phyloP scores from a whole-genome alignment of 1,140 invertebrate genomes.

The Calosoma granatense region DNA sequence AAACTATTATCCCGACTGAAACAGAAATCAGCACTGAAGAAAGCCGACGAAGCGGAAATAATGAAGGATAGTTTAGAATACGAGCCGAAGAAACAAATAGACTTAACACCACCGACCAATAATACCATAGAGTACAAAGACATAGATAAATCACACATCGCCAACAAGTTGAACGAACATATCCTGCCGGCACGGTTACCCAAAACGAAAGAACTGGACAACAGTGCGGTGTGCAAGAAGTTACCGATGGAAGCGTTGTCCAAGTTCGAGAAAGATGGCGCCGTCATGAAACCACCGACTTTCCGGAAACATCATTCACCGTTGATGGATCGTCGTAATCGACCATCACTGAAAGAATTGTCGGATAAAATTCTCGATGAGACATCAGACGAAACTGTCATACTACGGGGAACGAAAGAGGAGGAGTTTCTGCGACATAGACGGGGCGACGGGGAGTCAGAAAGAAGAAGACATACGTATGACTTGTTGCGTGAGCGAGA shows the following conservation, averaged over 20 bases:
- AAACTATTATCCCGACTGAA: slow-evolving; percentile 28
- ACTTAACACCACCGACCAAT: not conserved
- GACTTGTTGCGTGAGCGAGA: slow-evolving; percentile 25
- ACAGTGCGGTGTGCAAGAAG: not conserved
- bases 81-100: not conserved
- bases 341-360: not conserved
- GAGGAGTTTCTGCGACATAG: slow-evolving; percentile 22
- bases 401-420: slow-evolving; percentile 18
- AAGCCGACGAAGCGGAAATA: not conserved
- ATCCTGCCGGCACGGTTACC: not conserved
- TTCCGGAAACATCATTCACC: not conserved
- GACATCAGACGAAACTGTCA: slow-evolving; percentile 12
- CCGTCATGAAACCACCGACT: not conserved
- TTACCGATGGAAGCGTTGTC: not conserved
- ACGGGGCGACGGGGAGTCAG: slow-evolving; percentile 19
- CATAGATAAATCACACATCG: not conserved
- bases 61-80: not conserved
- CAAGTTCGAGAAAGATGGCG: not conserved
- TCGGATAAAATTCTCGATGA: slow-evolving; percentile 8
- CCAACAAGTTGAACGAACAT: not conserved
- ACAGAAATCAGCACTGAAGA: slow-evolving; percentile 1
- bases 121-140: not conserved
- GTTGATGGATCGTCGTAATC: not conserved
- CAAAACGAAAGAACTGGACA: not conserved
- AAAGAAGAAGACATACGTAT: slow-evolving; percentile 27